Base-by-base conservation (phyloP, 64 coral and sea anemone species). In the Dendronephthya gigantea region DNA sequence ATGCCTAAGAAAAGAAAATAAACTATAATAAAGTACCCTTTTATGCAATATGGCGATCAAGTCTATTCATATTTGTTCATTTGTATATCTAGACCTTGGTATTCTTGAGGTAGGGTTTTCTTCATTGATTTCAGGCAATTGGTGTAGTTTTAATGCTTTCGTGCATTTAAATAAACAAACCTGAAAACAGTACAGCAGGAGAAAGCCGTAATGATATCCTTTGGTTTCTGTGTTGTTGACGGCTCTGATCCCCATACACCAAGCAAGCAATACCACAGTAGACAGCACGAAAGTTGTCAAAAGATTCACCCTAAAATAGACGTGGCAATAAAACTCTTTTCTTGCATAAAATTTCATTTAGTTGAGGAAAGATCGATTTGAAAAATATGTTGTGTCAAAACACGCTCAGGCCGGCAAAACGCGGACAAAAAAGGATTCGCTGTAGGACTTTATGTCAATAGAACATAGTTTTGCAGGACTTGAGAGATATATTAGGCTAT, bases 181-280 rank as follows among this genome's bases (percentile, higher is more conserved):
- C 32, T 74, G 68, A 9, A 74, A 74, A 27, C 68, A 74, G 32
- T 74, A 74, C 13, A 74, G 68, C n/a, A 74, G 1, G 32, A 74
- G 22, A 17, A 74, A 74, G 68, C 68, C 25, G 30, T 74, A 74
- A 74, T 74, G 68, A 35, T 74, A 74, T 74, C 68, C 68, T 74
- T 74, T 74, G 13, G 68, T 2, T 30, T 74, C 68, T 12, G 68
- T 74, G 32, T 74, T 74, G 23, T 74, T 74, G 14, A 74, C 32
- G 25, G 68, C 68, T 74, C 30, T 13, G 12, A 74, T 28, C 30
- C 68, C 68, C 22, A 74, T 25, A 74, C 13, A 27, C 68, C 68
- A 74, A 74, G 68, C 68, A 74, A 27, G 32, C 1, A 74, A 74
- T 0, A 74, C 68, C 1, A 74, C 68, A 74, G 32, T 74, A 28